Conservation (phyloP, 2,888 invertebrate species). For the Oxytorus armatus region DNA sequence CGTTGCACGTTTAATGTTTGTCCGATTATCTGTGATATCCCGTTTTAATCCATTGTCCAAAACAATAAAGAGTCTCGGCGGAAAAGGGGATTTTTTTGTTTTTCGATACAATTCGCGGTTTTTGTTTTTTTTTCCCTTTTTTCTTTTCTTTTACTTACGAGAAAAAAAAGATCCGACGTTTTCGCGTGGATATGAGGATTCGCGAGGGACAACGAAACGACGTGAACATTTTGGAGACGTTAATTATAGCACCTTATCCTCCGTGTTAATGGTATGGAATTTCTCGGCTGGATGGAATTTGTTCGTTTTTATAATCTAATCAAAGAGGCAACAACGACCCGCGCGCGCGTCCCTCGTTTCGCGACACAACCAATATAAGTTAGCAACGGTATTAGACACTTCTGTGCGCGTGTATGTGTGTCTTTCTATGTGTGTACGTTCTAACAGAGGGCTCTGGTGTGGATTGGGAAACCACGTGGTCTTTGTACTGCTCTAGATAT, state of each 20-base stretch:
- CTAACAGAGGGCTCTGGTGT: conserved; percentile 1
- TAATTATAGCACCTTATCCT: too few relatives aligned
- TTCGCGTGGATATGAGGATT: too few relatives aligned
- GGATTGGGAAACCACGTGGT: conserved; percentile 37
- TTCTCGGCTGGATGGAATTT: conserved; percentile 44
- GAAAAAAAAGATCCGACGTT: not conserved
- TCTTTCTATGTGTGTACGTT: conserved; percentile 25
- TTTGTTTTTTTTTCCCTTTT: conserved; percentile 4
- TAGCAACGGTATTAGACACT: not conserved
- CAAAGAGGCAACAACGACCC: conserved; percentile 24
- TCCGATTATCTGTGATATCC: not conserved
- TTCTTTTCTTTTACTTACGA: not conserved
- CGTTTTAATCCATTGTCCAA: not conserved
- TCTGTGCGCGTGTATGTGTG: not conserved
- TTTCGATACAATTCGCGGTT: not conserved
- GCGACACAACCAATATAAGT: conserved; percentile 26
- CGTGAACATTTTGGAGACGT: too few relatives aligned
- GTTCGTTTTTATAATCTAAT: conserved; percentile 53
- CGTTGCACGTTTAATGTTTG: conserved; percentile 28
- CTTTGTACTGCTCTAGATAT: conserved; percentile 1
- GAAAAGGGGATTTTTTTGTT: not conserved
- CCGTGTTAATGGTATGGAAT: conserved; percentile 9
- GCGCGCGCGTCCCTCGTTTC: conserved; percentile 51
- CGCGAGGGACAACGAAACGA: too few relatives aligned
- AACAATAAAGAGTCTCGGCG: not conserved